Evolutionary conservation across 2,888 invertebrate species (phyloP), one percentile per base, ranked within the genome.

Genomic region (Bedellia somnulentella): DNA sequence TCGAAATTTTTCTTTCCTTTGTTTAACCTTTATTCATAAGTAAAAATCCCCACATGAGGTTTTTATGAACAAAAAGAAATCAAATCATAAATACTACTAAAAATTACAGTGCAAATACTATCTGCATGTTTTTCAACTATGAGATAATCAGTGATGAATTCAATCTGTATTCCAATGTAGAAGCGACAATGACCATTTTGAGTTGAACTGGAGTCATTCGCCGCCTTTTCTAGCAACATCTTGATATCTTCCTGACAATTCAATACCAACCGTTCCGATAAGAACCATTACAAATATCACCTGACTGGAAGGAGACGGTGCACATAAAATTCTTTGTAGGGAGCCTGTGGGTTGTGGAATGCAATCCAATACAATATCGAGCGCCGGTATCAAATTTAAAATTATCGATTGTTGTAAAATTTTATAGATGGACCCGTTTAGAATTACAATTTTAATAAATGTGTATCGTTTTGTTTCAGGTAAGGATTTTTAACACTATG

Each of bases 181-280:
- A n/a, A n/a, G n/a, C n/a, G n/a, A n/a, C n/a, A n/a, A n/a, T n/a
- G n/a, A n/a, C n/a, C n/a, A n/a, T n/a, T n/a, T n/a, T n/a, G n/a
- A n/a, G n/a, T n/a, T n/a, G n/a, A n/a, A n/a, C n/a, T n/a, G n/a
- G n/a, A n/a, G n/a, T n/a, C n/a, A n/a, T n/a, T 37, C 38, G 37
- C 37, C 35, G 38, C 51, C 50, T 48, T 52, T 46, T 43, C 39
- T 39, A 47, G 47, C 46, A 42, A 45, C 46, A 52, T 53, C 54
- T 48, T 52, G 54, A 57, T 57, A 51, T 32, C 38, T 38, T 34
- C 41, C 44, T 59, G 66, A 63, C 63, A 59, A 62, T 62, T 67
- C 61, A 58, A 66, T 67, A 57, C 55, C 22, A 37, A 42, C 43
- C 49, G 44, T 48, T 45, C 37, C 57, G 57, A 59, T 59, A 57